Evolutionary conservation across 1,140 invertebrate genomes (phyloP).

Genomic region (Drosophila teissieri): DNA sequence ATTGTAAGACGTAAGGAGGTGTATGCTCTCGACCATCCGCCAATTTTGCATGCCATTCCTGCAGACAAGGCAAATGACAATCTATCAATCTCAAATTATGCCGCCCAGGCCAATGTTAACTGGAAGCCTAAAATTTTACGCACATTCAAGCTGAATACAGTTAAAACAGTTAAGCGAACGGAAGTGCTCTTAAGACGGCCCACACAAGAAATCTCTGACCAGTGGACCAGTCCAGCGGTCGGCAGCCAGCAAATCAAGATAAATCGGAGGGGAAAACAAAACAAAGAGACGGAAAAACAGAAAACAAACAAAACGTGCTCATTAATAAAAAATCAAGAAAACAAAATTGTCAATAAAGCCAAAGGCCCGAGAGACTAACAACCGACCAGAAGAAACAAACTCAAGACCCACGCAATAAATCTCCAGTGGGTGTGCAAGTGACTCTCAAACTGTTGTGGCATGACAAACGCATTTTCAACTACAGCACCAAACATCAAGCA

Average conservation of each 20-base stretch:
- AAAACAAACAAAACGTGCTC: constrained; percentile 72
- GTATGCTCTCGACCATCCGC: neutral
- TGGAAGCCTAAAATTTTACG: constrained; percentile 52
- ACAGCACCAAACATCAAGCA: neutral
- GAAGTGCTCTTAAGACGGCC: constrained; percentile 72
- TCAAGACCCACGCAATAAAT: constrained; percentile 60
- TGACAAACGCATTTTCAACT: constrained; percentile 70
- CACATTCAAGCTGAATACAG: constrained; percentile 54
- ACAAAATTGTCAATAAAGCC: constrained; percentile 72
- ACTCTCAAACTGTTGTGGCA: constrained; percentile 64
- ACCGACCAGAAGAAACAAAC: constrained; percentile 39
- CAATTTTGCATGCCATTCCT: neutral
- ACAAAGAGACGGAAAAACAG: constrained; percentile 8
- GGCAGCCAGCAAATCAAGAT: constrained; percentile 11
- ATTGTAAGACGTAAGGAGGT: neutral
- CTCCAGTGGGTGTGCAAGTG: constrained; percentile 57
- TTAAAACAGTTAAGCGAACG: constrained; percentile 71
- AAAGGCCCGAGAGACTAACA: constrained; percentile 43
- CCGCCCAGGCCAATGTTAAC: constrained; percentile 31
- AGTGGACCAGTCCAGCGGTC: constrained; percentile 16
- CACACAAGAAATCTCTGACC: constrained; percentile 58
- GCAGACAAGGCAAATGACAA: constrained; percentile 6
- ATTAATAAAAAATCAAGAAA: constrained; percentile 64
- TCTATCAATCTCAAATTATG: constrained; percentile 12
- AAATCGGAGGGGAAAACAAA: constrained; percentile 14